Evolutionary conservation across 2,113 vertebrate genomes (phyloP).

Genomic region (Microcebus ravelobensis): DNA sequence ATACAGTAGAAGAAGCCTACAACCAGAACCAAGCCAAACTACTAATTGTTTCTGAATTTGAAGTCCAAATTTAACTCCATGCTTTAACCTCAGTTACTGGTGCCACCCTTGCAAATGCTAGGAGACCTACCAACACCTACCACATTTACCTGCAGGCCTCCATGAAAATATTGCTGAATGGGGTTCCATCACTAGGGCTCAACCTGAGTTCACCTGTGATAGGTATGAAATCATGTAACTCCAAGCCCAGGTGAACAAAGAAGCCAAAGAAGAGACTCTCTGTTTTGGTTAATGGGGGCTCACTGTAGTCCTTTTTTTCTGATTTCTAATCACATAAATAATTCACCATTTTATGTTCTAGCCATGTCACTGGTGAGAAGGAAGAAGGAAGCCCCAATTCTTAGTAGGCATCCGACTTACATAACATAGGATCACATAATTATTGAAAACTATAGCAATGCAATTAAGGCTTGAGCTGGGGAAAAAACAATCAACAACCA

Average conservation of each 20-base stretch:
- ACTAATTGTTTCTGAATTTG: background rate
- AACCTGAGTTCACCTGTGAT: background rate
- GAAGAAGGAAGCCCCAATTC: background rate
- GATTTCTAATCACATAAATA: background rate
- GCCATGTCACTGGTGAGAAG: background rate
- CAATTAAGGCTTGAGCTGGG: background rate
- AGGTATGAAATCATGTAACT: background rate
- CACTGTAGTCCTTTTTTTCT: background rate
- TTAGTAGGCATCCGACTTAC: background rate
- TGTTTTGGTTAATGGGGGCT: background rate
- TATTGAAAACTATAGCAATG: background rate
- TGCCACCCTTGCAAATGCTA: background rate
- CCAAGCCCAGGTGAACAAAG: background rate
- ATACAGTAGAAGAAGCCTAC: background rate
- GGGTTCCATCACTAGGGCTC: background rate
- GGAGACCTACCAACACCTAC: background rate
- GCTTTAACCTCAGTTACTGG: background rate
- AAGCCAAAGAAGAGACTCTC: background rate
- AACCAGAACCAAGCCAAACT: background rate
- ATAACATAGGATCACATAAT: constrained; percentile 2
- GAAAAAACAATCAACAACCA: background rate
- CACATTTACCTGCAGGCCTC: background rate
- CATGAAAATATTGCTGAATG: background rate
- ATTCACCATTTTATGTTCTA: background rate
- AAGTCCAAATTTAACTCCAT: background rate